Base-by-base conservation (phyloP, 2,888 invertebrate species). In the Actias luna region DNA sequence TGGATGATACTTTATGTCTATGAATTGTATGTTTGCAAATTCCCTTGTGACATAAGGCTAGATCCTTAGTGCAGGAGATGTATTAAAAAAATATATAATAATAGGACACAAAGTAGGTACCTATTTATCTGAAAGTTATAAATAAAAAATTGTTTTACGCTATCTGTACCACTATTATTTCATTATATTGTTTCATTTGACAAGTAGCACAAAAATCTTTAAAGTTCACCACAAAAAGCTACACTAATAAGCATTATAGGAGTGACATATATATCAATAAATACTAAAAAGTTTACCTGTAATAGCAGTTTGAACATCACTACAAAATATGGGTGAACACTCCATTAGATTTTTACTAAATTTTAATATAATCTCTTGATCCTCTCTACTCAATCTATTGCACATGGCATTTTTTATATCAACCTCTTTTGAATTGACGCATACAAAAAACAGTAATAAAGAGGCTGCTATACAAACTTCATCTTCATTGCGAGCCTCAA, bases 321-420 rank as follows among this genome's bases (percentile, higher is more conserved):
- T 77, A 8, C 84, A 88, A 35, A 91, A 79, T 29, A 91, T 82
- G 58, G 83, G 79, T 5, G 88, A 82, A 67, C 90, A 88, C 5
- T 92, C 87, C 82, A 94, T 85, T n/a, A 94, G 72, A 55, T 78
- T 79, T 77, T 94, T 94, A 63, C 92, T 90, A 70, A 93, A 94
- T 61, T 87, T 86, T 76, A 94, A 84, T 69, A 94, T 93, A 25
- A 83, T 88, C 64, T 94, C 84, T 77, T 94, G 94, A 50, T 93
- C 93, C 12, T 87, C 89, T n/a, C 79, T 73, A 63, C 86, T 84
- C 25, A 94, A 77, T 63, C 90, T 91, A 58, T 82, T 85, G 69
- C 94, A 94, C 94, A 94, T 94, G 0, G 90, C 93, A 74, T 83
- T 87, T 70, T 94, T 93, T 65, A 94, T 89, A 62, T 88, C 79